Evolutionary conservation across 2,797 vertebrate genomes (phyloP).

Genomic region (Trichosurus vulpecula): DNA sequence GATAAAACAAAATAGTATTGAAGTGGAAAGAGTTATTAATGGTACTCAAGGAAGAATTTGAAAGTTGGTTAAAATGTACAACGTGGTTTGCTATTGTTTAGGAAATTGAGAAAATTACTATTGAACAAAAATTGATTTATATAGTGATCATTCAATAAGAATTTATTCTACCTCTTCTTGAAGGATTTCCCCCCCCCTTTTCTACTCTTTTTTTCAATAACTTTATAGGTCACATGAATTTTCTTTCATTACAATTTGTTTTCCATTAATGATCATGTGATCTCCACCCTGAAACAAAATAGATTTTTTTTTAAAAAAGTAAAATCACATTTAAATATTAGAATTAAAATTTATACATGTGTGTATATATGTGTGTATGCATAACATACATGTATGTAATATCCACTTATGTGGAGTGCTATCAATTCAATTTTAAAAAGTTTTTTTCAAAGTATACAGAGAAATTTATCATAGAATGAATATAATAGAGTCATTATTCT

Average conservation of each 20-base stretch:
- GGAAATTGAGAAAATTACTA: not conserved
- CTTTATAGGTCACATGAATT: too few relatives aligned
- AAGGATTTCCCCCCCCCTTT: not conserved
- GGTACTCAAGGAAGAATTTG: not conserved
- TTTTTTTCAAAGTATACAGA: not conserved
- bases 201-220: not conserved
- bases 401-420: not conserved
- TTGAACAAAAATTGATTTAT: not conserved
- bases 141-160: not conserved
- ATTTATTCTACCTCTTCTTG: not conserved
- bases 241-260: not conserved
- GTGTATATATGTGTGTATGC: not conserved
- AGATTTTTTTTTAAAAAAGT: not conserved
- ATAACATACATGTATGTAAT: not conserved
- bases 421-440: not conserved
- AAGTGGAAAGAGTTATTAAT: not conserved
- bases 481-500: not conserved
- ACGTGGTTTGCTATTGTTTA: not conserved
- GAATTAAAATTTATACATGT: not conserved
- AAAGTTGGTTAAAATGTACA: not conserved
- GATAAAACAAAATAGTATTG: not conserved
- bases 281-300: not conserved
- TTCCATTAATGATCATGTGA: not conserved
- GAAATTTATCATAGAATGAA: not conserved
- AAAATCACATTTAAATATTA: not conserved